Conservation (phyloP, 2,113 vertebrate species). For the Hiodon tergisus region DNA sequence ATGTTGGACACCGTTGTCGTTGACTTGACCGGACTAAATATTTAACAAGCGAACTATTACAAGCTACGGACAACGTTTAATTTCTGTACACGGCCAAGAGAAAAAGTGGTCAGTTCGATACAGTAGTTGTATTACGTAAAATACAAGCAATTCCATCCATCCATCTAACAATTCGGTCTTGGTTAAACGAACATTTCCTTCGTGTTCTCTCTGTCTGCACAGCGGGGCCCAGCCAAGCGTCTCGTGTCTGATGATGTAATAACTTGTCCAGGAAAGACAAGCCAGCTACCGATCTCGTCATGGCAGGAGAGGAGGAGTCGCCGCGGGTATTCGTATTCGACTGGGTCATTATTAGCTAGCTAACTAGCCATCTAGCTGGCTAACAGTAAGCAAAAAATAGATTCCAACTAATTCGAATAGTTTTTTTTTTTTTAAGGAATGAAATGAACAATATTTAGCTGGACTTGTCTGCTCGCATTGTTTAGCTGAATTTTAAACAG, state of each 20-base stretch:
- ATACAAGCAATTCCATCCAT: too few species aligned
- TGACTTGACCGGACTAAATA: too few species aligned
- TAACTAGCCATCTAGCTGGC: constrained; percentile 24
- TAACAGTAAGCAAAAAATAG: constrained; percentile 13
- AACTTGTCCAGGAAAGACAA: constrained; percentile 19
- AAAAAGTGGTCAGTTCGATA: too few species aligned
- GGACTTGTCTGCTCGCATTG: not conserved
- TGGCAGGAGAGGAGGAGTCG: constrained; percentile 33
- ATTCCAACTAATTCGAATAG: not conserved
- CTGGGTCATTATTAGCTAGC: constrained; percentile 18
- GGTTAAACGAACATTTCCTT: too few species aligned
- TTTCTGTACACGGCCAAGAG: too few species aligned
- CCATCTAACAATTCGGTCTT: too few species aligned
- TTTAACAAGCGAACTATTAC: too few species aligned
- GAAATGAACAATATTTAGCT: not conserved
- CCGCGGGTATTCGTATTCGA: constrained; percentile 25
- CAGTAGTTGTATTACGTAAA: too few species aligned
- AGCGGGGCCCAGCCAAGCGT: too few species aligned
- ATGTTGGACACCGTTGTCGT: too few species aligned
- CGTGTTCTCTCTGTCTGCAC: too few species aligned
- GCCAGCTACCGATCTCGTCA: constrained; percentile 29
- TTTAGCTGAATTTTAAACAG: not conserved
- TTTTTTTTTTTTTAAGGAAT: not conserved
- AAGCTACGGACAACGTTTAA: too few species aligned
- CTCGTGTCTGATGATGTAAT: constrained; percentile 9